Evolutionary conservation across 2,113 vertebrate genomes (phyloP).

Genomic region (Cathartes aura): DNA sequence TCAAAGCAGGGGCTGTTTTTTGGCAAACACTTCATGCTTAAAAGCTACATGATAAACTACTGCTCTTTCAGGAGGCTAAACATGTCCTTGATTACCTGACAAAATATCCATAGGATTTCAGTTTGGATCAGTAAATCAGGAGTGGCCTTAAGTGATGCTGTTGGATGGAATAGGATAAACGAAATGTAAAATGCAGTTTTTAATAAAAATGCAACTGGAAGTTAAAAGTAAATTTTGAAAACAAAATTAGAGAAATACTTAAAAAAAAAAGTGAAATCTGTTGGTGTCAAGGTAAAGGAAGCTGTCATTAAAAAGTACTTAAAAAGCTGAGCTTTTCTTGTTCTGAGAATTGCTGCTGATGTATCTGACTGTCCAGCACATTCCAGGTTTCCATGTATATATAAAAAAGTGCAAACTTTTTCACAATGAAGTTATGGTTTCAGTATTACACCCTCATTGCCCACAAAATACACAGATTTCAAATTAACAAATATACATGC

Average conservation of each 20-base stretch:
- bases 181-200: background rate
- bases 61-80: background rate
- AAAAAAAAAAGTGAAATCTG: background rate
- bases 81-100: background rate
- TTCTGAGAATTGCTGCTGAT: background rate
- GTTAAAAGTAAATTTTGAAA: background rate
- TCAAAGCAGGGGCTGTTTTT: background rate
- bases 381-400: background rate
- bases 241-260: background rate
- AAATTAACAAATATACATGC: constrained; percentile 49
- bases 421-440: constrained; percentile 14
- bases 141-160: background rate
- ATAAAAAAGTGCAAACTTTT: background rate
- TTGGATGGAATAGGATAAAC: background rate
- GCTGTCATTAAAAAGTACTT: background rate
- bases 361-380: background rate
- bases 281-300: background rate
- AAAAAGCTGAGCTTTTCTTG: background rate
- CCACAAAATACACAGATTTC: constrained; percentile 62
- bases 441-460: constrained; percentile 2
- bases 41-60: background rate
- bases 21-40: background rate
- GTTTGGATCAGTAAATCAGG: background rate
- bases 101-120: background rate
- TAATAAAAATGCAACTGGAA: background rate